Percentiles rank a stretch among this genome's conserved stretches.
phyloP scores from a whole-genome alignment of 2,113 vertebrate genomes.

The Nycticryphes semicollaris region DNA sequence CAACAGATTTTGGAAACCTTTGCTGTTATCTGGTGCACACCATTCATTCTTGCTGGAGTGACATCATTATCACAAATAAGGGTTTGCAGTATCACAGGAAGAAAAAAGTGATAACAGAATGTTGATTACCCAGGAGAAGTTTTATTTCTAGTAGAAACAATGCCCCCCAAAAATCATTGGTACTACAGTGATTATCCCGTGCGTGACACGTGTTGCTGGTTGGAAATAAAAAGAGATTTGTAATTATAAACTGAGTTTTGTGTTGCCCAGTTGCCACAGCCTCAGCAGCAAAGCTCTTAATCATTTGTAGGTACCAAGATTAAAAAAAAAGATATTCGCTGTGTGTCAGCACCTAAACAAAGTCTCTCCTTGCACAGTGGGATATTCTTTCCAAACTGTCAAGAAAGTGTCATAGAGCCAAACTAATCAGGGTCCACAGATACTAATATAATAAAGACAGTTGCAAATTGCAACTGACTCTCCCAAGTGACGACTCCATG shows the following conservation, averaged over 20 bases:
- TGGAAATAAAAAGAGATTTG: neutral
- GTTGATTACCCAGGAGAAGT: neutral
- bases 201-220: neutral
- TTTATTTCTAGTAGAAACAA: neutral
- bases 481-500: neutral
- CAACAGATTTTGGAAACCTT: neutral
- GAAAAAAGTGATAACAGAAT: neutral
- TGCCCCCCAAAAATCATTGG: neutral
- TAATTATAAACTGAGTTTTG: neutral
- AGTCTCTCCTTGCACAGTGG: neutral
- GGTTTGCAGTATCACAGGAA: neutral
- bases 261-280: neutral
- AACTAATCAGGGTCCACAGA: neutral
- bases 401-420: neutral
- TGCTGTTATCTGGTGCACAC: neutral
- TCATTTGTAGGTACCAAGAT: neutral
- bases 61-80: neutral
- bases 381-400: neutral
- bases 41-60: neutral
- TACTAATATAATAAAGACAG: neutral
- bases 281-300: neutral
- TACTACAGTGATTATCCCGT: neutral
- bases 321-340: neutral
- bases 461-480: neutral
- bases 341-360: neutral